A percentile compares a stretch with the other conserved stretches of the same genome.
Conservation (phyloP, 2,888 invertebrate genomes). For the Dynastes hyllus region DNA sequence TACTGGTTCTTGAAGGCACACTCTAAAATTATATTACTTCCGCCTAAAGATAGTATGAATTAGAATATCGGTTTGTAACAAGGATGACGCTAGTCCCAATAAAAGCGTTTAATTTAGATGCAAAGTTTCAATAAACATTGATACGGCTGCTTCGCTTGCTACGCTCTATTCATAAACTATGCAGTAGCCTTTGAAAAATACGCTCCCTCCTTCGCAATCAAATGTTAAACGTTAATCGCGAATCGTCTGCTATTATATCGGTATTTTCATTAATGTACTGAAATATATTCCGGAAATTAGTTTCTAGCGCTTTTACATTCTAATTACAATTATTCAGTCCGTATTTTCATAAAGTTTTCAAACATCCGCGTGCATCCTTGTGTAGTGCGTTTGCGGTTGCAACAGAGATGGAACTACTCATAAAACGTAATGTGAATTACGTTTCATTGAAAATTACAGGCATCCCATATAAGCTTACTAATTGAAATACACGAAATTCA, state of each 20-base stretch:
- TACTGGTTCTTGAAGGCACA: too few species aligned
- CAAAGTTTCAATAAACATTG: constrained; percentile 34
- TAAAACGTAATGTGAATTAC: constrained; percentile 11
- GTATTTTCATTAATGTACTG: constrained; percentile 33
- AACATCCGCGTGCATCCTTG: neutral
- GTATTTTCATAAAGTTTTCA: constrained; percentile 33
- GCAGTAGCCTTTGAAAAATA: constrained; percentile 1
- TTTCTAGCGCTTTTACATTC: constrained; percentile 13
- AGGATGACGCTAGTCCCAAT: too few species aligned
- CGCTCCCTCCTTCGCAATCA: neutral
- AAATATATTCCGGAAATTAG: constrained; percentile 23
- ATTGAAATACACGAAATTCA: constrained; percentile 38
- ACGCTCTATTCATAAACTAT: neutral
- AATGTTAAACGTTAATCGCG: constrained; percentile 13
- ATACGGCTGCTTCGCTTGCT: constrained; percentile 1
- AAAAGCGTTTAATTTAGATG: constrained; percentile 18
- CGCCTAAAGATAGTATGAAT: too few species aligned
- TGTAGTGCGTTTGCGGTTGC: neutral
- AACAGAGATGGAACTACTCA: neutral
- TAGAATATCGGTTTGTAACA: neutral
- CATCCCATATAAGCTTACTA: constrained; percentile 45
- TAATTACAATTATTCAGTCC: constrained; percentile 22
- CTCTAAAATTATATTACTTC: too few species aligned
- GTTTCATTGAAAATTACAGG: constrained; percentile 16
- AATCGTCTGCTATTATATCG: constrained; percentile 30